A percentile compares a stretch with the other conserved stretches of the same genome.
These are phyloP conservation scores for Tethea ocularis DNA, from an alignment of 2,888 invertebrate species.

Conservation along the genomic window DNA sequence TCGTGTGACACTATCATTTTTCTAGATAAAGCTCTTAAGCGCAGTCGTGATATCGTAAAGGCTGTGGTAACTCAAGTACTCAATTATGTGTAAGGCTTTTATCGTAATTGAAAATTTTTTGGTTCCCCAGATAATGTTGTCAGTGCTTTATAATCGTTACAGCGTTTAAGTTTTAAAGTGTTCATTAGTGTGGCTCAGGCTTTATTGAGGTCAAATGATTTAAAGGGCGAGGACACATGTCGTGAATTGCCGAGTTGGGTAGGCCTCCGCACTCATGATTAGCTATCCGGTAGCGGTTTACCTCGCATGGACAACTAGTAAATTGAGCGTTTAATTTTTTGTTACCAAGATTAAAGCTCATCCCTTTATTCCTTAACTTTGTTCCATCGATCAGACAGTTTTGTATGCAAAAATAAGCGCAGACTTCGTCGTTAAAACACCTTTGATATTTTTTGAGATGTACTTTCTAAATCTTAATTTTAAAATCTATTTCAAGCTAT, in stretches of 20 bases:
- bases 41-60: slow-evolving; percentile 11
- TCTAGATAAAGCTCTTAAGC: slow-evolving; percentile 9
- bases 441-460: too few species aligned
- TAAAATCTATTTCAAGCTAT: too few species aligned
- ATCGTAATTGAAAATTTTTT: slow-evolving; percentile 37
- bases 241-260: not conserved
- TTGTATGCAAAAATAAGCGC: too few species aligned
- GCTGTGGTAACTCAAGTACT: slow-evolving; percentile 16
- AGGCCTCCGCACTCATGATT: not conserved
- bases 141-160: slow-evolving; percentile 25
- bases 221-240: not conserved
- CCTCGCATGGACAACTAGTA: not conserved
- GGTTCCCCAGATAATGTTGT: slow-evolving; percentile 28
- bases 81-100: slow-evolving; percentile 37
- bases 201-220: slow-evolving; percentile 13
- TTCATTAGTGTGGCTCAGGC: slow-evolving; percentile 33
- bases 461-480: too few species aligned
- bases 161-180: slow-evolving; percentile 35
- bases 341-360: not conserved
- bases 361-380: too few species aligned
- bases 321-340: not conserved
- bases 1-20: not conserved
- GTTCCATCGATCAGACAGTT: too few species aligned
- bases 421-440: too few species aligned
- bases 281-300: too few species aligned